Evolutionary conservation across 2,797 vertebrate species (phyloP).

Genomic region (Cyclopterus lumpus): DNA sequence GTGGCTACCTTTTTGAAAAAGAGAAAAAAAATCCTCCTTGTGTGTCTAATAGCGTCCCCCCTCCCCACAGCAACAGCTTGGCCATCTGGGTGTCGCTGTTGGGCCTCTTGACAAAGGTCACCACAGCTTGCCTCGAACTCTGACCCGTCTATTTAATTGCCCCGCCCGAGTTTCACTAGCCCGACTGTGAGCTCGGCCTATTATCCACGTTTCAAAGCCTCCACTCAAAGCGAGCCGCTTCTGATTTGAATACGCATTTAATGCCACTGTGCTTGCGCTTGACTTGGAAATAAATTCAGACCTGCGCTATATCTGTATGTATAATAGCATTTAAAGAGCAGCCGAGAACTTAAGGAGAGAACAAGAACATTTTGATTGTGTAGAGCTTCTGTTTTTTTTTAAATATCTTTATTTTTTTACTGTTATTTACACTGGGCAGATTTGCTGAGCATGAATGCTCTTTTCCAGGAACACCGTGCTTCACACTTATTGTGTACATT

Average conservation of each 20-base stretch:
- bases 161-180: constrained; percentile 23
- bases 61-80: constrained; percentile 38
- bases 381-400: not conserved
- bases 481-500: not conserved
- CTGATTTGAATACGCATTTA: constrained; percentile 32
- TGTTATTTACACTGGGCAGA: not conserved
- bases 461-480: not conserved
- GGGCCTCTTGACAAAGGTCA: constrained; percentile 57
- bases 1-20: not conserved
- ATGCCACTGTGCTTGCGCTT: constrained; percentile 7
- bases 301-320: not conserved
- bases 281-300: constrained; percentile 6
- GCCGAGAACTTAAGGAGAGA: not conserved
- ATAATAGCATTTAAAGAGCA: constrained; percentile 5
- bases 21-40: not conserved
- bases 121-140: constrained; percentile 47
- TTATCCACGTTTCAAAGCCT: constrained; percentile 37
- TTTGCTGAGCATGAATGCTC: not conserved
- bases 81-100: constrained; percentile 58
- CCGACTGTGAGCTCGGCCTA: constrained; percentile 37
- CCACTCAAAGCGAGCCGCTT: constrained; percentile 17
- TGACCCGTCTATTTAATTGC: constrained; percentile 55
- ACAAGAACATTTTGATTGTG: not conserved
- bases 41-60: not conserved
- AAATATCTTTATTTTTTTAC: not conserved